Evolutionary conservation across 2,113 vertebrate genomes (phyloP), one percentile per base, ranked within the genome.

Genomic region (Gobiocypris rarus): DNA sequence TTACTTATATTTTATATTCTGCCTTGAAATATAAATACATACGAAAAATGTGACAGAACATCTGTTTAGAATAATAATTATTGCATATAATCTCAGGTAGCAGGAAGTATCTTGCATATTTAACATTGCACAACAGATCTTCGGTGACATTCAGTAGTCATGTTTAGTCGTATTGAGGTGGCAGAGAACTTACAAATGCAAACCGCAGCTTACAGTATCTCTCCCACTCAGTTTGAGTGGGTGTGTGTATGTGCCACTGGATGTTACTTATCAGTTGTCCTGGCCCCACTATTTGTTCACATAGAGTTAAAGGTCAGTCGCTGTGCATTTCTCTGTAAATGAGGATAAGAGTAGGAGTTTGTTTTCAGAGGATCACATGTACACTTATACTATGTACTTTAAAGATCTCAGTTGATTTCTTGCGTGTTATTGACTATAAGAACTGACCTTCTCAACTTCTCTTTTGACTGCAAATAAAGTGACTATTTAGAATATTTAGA

Each of bases 161-260:
- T 54, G 50, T 67, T 67, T 26, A 67, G 13, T 28, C 3, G 0
- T 73, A 43, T 24, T 10, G 34, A 22, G 11, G 14, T 15, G n/a
- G 22, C 6, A 28, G 9, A 50, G 9, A 15, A 54, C 17, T 54
- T 54, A 54, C 67, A 41, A 70, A 50, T 26, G 43, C 22, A 74
- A 75, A 75, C n/a, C n/a, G n/a, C 73, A 76, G 9, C 4, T 76
- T 76, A 58, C 52, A 7, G 50, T 56, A 54, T n/a, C n/a, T 7
- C 24, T 22, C 31, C 54, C 14, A 5, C 54, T 78, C 54, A 59
- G 3, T 58, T 31, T 75, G 45, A 38, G 52, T 59, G 31, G 54
- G 75, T 41, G 54, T 4, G 8, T 50, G 50, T 59, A 5, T 26
- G 9, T 31, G 11, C 43, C 26, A 8, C 24, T 65, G 77, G 59